Percentiles rank a stretch among this genome's conserved stretches.
Conservation (phyloP, 2,797 vertebrate genomes). For the Gastrophryne carolinensis region DNA sequence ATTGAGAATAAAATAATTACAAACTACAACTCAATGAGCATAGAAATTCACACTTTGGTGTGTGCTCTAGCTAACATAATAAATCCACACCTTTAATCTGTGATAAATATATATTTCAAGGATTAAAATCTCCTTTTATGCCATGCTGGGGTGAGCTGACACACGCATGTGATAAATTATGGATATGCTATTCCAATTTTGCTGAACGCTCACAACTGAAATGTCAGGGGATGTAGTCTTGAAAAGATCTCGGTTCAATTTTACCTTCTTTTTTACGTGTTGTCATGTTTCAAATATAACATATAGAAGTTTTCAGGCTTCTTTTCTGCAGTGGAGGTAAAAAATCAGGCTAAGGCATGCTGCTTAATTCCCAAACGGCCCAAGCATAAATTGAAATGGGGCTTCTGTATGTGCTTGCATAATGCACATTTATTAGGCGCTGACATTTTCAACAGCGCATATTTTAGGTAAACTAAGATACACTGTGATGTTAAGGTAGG, state of each 20-base stretch:
- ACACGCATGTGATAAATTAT: slow-evolving; percentile 30
- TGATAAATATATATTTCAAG: slow-evolving; percentile 36
- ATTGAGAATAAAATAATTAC: too few relatives aligned
- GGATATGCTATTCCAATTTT: slow-evolving; percentile 12
- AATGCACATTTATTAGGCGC: not conserved
- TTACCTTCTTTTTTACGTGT: not conserved
- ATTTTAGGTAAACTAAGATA: not conserved
- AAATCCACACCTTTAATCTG: slow-evolving; percentile 16
- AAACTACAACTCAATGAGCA: too few relatives aligned
- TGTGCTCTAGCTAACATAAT: slow-evolving; percentile 13
- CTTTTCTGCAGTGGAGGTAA: not conserved
- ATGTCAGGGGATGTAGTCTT: slow-evolving; percentile 27
- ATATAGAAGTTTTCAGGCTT: not conserved
- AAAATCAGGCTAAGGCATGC: not conserved
- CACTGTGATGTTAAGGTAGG: not conserved
- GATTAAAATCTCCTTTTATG: slow-evolving; percentile 26
- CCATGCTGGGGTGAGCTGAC: slow-evolving; percentile 14
- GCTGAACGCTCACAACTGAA: slow-evolving; percentile 27
- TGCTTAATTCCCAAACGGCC: not conserved
- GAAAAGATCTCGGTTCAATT: not conserved
- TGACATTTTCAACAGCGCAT: not conserved
- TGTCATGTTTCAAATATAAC: not conserved
- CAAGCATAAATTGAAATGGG: not conserved
- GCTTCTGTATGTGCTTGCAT: not conserved
- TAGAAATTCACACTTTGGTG: not conserved